Evolutionary conservation across 2,888 invertebrate genomes (phyloP).

Genomic region (Cerastis leucographa): DNA sequence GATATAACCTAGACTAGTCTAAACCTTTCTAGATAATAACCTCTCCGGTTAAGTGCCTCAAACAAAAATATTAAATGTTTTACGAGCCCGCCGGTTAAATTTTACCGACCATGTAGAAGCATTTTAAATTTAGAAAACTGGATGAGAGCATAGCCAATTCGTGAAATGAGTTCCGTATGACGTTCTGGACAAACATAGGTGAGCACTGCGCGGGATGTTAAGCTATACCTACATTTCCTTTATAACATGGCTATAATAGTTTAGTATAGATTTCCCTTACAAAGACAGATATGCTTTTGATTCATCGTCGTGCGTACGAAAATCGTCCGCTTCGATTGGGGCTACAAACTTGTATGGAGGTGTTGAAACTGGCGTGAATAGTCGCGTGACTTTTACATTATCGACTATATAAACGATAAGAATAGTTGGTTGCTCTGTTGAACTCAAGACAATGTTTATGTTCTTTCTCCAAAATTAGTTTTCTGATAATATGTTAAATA

Average conservation of each 20-base stretch:
- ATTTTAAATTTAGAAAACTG: slow-evolving; percentile 43
- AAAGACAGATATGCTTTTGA: too few species aligned
- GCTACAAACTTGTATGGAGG: not conserved
- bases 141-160: slow-evolving; percentile 8
- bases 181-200: not conserved
- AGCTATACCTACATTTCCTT: too few species aligned
- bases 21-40: slow-evolving; percentile 44
- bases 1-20: slow-evolving; percentile 2
- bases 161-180: slow-evolving; percentile 8
- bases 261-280: too few species aligned
- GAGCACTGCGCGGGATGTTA: not conserved
- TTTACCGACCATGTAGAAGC: slow-evolving; percentile 26
- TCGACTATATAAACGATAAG: too few species aligned
- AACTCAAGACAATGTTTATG: too few species aligned
- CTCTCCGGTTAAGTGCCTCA: slow-evolving; percentile 33
- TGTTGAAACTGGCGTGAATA: not conserved
- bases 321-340: not conserved
- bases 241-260: too few species aligned
- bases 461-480: too few species aligned
- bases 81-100: slow-evolving; percentile 25
- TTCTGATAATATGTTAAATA: too few species aligned
- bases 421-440: too few species aligned
- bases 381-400: not conserved
- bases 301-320: too few species aligned
- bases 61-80: slow-evolving; percentile 51